Evolutionary conservation across 2,888 invertebrate genomes (phyloP).

Genomic region (Thecophora atra): DNA sequence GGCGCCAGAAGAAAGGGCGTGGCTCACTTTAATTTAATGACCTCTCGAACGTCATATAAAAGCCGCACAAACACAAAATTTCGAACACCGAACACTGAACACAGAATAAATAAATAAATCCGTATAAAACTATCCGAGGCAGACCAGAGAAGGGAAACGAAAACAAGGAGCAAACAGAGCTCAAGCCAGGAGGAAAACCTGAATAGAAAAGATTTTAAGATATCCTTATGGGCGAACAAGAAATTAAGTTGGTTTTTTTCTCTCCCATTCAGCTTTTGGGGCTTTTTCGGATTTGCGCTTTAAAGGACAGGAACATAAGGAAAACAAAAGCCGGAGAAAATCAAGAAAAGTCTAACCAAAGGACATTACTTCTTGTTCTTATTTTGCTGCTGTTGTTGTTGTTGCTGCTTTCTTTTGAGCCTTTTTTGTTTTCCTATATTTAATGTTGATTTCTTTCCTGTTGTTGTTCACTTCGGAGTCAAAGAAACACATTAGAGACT

Average conservation of each 20-base stretch:
- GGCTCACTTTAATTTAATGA: conserved; percentile 4
- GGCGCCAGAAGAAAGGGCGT: conserved; percentile 1
- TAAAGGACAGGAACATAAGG: neutral
- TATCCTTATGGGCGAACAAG: neutral
- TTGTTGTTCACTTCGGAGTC: conserved; percentile 2
- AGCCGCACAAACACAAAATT: neutral
- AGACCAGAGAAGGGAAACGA: no score
- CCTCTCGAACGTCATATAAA: conserved; percentile 6
- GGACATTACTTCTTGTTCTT: neutral
- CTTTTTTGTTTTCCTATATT: no score
- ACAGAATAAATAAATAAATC: no score
- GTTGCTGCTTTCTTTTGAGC: neutral
- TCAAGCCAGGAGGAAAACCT: neutral
- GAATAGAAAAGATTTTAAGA: neutral
- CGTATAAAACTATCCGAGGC: no score
- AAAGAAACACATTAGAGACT: conserved; percentile 6
- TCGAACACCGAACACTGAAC: no score
- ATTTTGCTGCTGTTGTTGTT: neutral
- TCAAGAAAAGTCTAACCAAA: neutral
- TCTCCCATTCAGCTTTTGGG: no score
- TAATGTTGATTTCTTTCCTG: neutral
- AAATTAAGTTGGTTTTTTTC: neutral
- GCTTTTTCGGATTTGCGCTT: neutral
- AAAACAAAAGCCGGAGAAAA: neutral
- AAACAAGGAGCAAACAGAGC: no score